phyloP scores from a whole-genome alignment of 2,113 vertebrate species.

The Aspidoscelis tigris region DNA sequence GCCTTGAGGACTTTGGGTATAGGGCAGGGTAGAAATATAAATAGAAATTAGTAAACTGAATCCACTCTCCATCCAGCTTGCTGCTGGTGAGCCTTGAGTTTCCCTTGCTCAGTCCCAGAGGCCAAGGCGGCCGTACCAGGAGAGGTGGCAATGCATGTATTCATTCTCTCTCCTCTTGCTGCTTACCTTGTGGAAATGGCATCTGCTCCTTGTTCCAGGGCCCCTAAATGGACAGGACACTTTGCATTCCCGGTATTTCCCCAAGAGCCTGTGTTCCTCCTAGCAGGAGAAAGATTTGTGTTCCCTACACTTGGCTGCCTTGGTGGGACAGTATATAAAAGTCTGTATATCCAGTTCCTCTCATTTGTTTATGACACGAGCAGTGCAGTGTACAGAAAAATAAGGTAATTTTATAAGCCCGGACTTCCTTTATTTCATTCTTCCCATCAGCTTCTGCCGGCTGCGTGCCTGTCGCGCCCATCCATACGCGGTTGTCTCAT shows the following conservation, averaged over 20 bases:
- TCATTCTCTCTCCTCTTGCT: no score
- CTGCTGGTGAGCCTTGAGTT: no score
- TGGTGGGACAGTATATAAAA: background rate
- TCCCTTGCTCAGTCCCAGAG: no score
- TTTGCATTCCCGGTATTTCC: background rate
- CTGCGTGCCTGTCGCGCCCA: background rate
- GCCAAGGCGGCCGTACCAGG: no score
- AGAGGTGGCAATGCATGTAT: no score
- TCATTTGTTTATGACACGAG: conserved; percentile 10
- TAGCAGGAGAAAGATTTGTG: no score
- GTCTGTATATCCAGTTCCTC: background rate
- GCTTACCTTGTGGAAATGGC: background rate
- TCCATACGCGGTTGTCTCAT: background rate
- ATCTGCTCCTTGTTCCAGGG: no score
- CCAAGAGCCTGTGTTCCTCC: background rate
- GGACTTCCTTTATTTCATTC: background rate
- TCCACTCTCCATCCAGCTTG: no score
- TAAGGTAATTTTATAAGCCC: background rate
- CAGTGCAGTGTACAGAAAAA: background rate
- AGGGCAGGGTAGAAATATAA: no score
- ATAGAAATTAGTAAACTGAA: no score
- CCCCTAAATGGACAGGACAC: no score
- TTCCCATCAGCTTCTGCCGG: background rate
- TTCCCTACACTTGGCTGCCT: background rate
- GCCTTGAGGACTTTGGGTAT: no score